These are phyloP conservation scores for Macrophya annulata DNA, from an alignment of 2,888 invertebrate genomes.

Conservation along the genomic window DNA sequence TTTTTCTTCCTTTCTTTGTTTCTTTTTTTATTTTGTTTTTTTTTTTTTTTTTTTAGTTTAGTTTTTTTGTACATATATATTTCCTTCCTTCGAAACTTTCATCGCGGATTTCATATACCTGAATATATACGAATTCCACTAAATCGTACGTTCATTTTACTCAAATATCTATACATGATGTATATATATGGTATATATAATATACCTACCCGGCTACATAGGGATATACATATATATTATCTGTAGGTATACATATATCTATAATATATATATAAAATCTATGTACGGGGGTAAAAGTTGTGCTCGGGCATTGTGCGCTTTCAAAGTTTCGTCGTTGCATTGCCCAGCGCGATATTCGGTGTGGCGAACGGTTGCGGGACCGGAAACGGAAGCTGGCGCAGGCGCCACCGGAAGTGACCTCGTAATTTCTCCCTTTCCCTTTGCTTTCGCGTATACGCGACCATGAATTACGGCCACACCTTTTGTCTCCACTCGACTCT, in stretches of 20 bases:
- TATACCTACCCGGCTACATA: background rate
- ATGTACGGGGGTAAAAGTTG: constrained; percentile 71
- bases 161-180: background rate
- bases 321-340: constrained; percentile 73
- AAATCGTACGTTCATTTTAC: constrained; percentile 1
- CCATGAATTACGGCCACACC: constrained; percentile 61
- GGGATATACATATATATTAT: no score
- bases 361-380: constrained; percentile 68
- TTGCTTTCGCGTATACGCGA: constrained; percentile 56
- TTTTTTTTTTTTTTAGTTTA: constrained; percentile 32
- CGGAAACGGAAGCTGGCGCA: constrained; percentile 79
- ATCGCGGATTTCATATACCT: background rate
- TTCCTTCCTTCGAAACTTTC: constrained; percentile 39
- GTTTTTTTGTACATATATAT: background rate
- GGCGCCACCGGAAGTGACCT: constrained; percentile 79
- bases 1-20: constrained; percentile 50
- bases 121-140: background rate
- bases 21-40: constrained; percentile 24
- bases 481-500: constrained; percentile 64
- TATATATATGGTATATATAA: background rate
- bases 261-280: constrained; percentile 61
- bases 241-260: background rate
- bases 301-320: constrained; percentile 71
- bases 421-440: constrained; percentile 77
- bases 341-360: constrained; percentile 60